These are phyloP conservation scores for Gorsachius goisagi DNA, from an alignment of 2,113 vertebrate genomes.

Conservation along the genomic window DNA sequence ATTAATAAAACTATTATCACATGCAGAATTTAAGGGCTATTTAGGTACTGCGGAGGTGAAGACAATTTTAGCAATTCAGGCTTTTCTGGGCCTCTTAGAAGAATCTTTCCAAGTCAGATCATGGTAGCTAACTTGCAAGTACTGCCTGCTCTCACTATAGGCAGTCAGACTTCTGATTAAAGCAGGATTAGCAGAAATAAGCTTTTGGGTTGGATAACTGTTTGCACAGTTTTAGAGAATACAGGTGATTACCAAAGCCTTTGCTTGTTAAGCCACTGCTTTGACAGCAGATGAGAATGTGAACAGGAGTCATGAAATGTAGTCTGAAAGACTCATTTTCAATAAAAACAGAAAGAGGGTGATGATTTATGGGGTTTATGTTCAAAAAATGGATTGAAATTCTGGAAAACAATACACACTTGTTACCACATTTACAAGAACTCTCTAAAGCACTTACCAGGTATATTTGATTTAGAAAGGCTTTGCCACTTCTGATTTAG, in stretches of 20 bases:
- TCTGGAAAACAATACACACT: neutral
- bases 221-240: neutral
- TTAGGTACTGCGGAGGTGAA: neutral
- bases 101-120: neutral
- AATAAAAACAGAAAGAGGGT: neutral
- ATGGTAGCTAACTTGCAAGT: neutral
- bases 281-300: neutral
- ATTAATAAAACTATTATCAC: neutral
- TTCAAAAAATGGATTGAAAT: neutral
- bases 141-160: neutral
- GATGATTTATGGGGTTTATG: neutral
- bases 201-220: neutral
- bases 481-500: neutral
- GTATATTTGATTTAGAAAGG: neutral
- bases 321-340: neutral
- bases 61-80: neutral
- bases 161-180: conserved; percentile 9
- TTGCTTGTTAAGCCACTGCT: neutral
- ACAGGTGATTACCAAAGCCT: neutral
- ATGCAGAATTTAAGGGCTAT: neutral
- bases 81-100: neutral
- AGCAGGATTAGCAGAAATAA: conserved; percentile 25
- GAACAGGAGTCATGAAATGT: neutral
- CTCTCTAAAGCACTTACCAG: neutral
- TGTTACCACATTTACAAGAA: neutral